Evolutionary conservation across 2,113 vertebrate genomes (phyloP).

Genomic region (Lucifuga dentata): DNA sequence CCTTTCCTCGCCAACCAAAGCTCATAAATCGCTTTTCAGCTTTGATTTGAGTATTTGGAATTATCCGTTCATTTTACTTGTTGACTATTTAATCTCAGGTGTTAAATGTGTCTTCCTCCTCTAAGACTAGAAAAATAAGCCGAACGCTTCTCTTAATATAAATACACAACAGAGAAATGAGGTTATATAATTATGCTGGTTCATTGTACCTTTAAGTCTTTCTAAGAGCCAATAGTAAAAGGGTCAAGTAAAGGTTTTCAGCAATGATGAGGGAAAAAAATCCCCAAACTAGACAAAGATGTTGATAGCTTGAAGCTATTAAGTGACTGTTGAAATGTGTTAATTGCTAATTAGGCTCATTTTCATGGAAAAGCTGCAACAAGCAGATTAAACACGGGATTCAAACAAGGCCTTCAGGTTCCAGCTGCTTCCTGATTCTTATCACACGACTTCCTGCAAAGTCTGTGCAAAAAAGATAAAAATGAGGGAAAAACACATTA

Average conservation of each 20-base stretch:
- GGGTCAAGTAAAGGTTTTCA: background rate
- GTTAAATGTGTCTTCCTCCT: no score
- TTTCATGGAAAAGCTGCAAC: background rate
- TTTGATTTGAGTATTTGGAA: no score
- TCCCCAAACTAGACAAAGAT: background rate
- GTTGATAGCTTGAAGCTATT: no score
- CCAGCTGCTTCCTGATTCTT: conserved; percentile 21
- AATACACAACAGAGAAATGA: no score
- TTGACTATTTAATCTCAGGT: no score
- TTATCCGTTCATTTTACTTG: no score
- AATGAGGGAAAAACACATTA: background rate
- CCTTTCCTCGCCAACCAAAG: background rate
- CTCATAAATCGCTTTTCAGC: conserved; percentile 10
- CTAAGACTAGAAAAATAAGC: no score
- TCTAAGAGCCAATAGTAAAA: background rate
- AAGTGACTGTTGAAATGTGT: conserved; percentile 8
- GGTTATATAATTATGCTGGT: no score
- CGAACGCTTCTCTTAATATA: no score
- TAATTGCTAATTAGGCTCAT: conserved; percentile 2
- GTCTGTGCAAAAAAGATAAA: conserved; percentile 4
- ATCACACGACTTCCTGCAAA: conserved; percentile 16
- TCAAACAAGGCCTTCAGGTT: background rate
- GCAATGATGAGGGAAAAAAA: background rate
- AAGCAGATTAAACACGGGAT: background rate
- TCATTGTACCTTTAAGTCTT: no score